Base-by-base conservation (phyloP, 2,888 invertebrate species). In the Bugula neritina region DNA sequence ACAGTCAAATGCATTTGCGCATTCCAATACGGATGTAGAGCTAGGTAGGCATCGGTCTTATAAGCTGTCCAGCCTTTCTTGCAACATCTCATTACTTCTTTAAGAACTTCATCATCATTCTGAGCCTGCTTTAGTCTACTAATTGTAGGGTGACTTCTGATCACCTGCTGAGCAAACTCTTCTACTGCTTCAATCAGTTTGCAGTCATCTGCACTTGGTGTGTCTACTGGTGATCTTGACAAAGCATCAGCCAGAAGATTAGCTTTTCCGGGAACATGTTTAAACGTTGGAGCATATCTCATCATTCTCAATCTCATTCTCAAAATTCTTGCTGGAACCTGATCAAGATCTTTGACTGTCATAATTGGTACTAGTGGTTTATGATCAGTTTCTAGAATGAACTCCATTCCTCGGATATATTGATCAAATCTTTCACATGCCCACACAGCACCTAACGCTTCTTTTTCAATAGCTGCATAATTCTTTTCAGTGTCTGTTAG, bases 221-320 rank as follows among this genome's bases (percentile, higher is more conserved):
- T 29, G 10, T 23, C 35, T 5, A 69, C 35, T 17, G 69, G 25
- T 69, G 69, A 23, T 17, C 69, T 5, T n/a, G 69, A 69, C 5
- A 69, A n/a, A 35, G 69, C 69, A 27, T 69, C 69, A 27, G 69
- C 69, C 5, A 35, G 31, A 3, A 69, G 21, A 5, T 35, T 5
- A 5, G 23, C 35, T 69, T 58, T 69, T 31, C 29, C 69, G 10
- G 13, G 69, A 5, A 5, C 69, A 69, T 69, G 29, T 25, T 31
- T 31, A 5, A 35, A 5, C n/a, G 5, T 31, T 10, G 69, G 69
- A 21, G 31, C 35, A 69, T 35, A 69, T n/a, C 69, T 5, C 69
- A 69, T 69, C 27, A 69, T 69, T 69, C 29, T 31, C 69, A 69
- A n/a, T n/a, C 31, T 35, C 35, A 69, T 31, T 17, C 69, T 5